Base-by-base conservation (phyloP, 2,113 vertebrate species). In the Chauna torquata region DNA sequence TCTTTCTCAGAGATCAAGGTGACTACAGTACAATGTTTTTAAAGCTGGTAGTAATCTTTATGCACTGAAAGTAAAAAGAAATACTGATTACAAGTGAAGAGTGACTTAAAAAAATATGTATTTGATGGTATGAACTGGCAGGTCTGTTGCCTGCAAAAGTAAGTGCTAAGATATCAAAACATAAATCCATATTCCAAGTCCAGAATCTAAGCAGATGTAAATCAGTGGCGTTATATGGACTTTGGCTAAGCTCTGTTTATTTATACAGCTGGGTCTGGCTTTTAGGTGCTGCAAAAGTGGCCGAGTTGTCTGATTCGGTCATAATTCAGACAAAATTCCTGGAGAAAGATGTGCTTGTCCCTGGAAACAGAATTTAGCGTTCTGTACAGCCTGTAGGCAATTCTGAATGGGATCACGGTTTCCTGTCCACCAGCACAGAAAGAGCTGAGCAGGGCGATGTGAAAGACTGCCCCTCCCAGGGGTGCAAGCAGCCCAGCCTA, bases 191-290 rank as follows among this genome's bases (percentile, higher is more conserved):
- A 71, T 62, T 90, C 32, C 28, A 81, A 47, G 62, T 24, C 15
- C n/a, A 87, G 83, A 85, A 72, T 45, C 42, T 58, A 82, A 87
- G 58, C n/a, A 78, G 38, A 52, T 12, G 2, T 83, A 94, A 81
- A 92, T 92, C 78, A 88, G 7, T 47, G 59, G 70, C 86, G 12
- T 83, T 94, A 68, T 22, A 72, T 0, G 0, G 34, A 76, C 47
- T 89, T 96, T 45, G 89, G 11, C 22, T 76, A 84, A 94, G 27
- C 38, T 68, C 10, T 77, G 19, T 45, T 92, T 94, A 77, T 96
- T 96, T 95, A 70, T 80, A 74, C 78, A 94, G 58, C 74, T 96
- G 89, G 12, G 13, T 76, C 65, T 76, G 88, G 45, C 58, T 40
- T 23, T 20, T 59, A 58, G 57, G 50, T 54, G 28, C 40, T 57